Conservation (phyloP, 2,113 vertebrate genomes). For the Salvelinus namaycush region DNA sequence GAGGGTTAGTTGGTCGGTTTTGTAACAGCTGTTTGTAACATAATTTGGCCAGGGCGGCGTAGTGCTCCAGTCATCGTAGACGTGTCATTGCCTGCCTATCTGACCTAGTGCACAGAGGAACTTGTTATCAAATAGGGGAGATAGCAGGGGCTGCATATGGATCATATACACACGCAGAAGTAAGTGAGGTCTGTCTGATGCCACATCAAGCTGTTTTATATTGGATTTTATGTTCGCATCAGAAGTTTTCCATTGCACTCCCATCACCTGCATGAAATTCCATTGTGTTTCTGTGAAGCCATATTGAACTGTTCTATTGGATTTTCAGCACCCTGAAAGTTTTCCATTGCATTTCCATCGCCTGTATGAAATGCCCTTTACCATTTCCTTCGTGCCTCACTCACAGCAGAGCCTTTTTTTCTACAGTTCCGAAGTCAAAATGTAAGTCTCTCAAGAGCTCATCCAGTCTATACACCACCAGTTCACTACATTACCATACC, state of each 20-base stretch:
- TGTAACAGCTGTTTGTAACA: constrained; percentile 2
- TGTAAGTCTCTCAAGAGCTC: constrained; percentile 49
- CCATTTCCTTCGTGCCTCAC: constrained; percentile 26
- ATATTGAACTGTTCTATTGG: no score
- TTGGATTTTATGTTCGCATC: no score
- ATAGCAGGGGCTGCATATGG: not conserved
- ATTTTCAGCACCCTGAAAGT: not conserved
- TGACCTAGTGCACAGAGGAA: constrained; percentile 17
- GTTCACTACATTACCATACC: constrained; percentile 38
- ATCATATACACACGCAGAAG: not conserved
- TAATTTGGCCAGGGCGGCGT: not conserved
- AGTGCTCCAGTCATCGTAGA: not conserved
- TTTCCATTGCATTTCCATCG: not conserved
- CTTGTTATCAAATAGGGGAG: constrained; percentile 9
- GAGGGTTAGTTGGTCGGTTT: no score
- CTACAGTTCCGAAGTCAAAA: constrained; percentile 16
- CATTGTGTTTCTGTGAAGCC: not conserved
- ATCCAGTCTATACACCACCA: constrained; percentile 43
- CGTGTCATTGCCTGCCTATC: not conserved
- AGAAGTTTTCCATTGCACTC: no score
- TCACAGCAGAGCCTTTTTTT: not conserved
- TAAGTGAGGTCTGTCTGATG: no score
- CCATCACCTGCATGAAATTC: constrained; percentile 8
- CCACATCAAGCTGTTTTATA: no score
- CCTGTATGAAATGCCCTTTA: not conserved